Conservation (phyloP, 2,888 invertebrate genomes). For the Meiosimyza platycephala region DNA sequence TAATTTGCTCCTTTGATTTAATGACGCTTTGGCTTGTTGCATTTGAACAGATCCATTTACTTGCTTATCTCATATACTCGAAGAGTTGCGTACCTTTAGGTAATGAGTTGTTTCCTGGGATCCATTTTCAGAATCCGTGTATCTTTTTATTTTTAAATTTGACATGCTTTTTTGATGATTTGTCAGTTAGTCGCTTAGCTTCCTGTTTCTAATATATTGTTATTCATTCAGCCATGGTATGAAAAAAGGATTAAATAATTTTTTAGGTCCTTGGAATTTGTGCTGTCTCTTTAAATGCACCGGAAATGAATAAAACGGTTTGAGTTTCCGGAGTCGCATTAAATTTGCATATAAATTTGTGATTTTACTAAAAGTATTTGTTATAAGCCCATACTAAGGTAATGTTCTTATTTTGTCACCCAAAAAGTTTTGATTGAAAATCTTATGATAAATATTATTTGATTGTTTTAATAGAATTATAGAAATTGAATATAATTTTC, state of each 20-base stretch:
- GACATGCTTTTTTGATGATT: conserved; percentile 19
- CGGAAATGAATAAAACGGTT: conserved; percentile 29
- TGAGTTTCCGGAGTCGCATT: conserved; percentile 2
- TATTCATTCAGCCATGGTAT: background rate
- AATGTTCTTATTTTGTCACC: no score
- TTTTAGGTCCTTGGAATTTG: background rate
- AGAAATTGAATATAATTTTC: no score
- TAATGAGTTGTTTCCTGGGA: conserved; percentile 64
- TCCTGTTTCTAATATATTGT: conserved; percentile 16
- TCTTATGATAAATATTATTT: no score
- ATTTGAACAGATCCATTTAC: conserved; percentile 3
- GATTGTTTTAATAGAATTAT: no score
- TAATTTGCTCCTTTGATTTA: conserved; percentile 25
- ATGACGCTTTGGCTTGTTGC: conserved; percentile 37
- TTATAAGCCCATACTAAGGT: no score
- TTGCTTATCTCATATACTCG: conserved; percentile 36
- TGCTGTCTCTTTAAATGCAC: background rate
- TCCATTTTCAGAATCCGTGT: conserved; percentile 45
- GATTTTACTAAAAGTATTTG: no score
- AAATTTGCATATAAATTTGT: conserved; percentile 16
- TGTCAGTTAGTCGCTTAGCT: conserved; percentile 33
- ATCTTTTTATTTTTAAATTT: conserved; percentile 10
- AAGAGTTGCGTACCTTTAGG: conserved; percentile 42
- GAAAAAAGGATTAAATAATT: conserved; percentile 7
- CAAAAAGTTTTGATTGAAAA: no score